A percentile compares a stretch with the other conserved stretches of the same genome.
phyloP scores from a whole-genome alignment of 2,888 invertebrate species.

The Andrena haemorrhoa region DNA sequence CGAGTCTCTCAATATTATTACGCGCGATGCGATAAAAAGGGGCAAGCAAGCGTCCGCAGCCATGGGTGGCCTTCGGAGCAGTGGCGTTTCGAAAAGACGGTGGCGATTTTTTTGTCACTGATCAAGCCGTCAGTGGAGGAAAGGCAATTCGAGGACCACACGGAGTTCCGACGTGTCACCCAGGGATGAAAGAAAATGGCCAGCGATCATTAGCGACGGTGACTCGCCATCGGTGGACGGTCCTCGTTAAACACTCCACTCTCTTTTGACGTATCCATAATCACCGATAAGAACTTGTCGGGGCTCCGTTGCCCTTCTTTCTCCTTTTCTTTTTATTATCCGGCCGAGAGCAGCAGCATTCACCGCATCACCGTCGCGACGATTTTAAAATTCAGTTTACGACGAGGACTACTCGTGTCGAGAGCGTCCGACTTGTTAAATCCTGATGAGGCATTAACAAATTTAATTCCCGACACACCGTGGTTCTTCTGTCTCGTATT shows the following conservation, averaged over 20 bases:
- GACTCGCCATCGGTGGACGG: slow-evolving; percentile 75
- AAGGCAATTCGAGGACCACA: slow-evolving; percentile 70
- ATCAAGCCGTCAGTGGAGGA: slow-evolving; percentile 59
- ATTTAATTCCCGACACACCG: neutral
- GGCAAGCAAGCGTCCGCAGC: slow-evolving; percentile 4
- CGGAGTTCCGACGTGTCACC: slow-evolving; percentile 73
- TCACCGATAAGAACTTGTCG: slow-evolving; percentile 73
- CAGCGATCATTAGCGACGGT: slow-evolving; percentile 79
- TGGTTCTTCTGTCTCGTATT: neutral
- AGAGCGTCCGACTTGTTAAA: slow-evolving; percentile 40
- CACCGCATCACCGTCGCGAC: slow-evolving; percentile 48
- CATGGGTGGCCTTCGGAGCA: slow-evolving; percentile 61
- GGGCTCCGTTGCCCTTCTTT: slow-evolving; percentile 31
- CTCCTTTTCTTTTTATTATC: slow-evolving; percentile 47
- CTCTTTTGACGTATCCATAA: slow-evolving; percentile 77
- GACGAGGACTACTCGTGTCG: slow-evolving; percentile 37
- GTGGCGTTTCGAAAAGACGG: slow-evolving; percentile 44
- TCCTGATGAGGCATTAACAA: slow-evolving; percentile 21
- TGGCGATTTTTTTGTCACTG: slow-evolving; percentile 62
- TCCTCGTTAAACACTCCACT: slow-evolving; percentile 75
- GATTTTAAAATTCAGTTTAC: slow-evolving; percentile 48
- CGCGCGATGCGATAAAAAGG: neutral
- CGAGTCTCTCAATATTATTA: neutral
- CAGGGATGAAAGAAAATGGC: slow-evolving; percentile 72
- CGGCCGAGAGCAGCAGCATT: slow-evolving; percentile 55